Conservation (phyloP, 1,140 invertebrate genomes). For the Cyclina sinensis region DNA sequence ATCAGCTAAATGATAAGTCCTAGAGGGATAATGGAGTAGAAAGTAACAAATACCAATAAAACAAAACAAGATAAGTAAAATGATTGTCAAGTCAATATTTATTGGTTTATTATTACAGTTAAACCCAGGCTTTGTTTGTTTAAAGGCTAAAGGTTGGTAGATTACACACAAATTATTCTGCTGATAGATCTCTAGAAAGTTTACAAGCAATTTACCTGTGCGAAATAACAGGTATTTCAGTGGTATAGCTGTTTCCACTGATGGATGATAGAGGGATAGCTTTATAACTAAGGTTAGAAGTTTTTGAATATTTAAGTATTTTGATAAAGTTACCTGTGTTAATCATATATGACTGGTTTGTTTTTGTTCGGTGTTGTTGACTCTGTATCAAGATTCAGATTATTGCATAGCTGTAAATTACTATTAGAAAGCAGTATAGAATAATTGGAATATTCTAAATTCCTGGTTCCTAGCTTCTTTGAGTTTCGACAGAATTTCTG, state of each 20-base stretch:
- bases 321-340: too few relatives aligned
- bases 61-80: constrained; percentile 21
- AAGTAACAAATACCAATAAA: constrained; percentile 17
- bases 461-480: too few relatives aligned
- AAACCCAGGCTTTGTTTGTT: background rate
- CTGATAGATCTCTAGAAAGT: constrained; percentile 32
- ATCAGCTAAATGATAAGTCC: too few relatives aligned
- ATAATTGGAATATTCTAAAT: too few relatives aligned
- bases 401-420: too few relatives aligned
- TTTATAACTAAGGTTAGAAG: constrained; percentile 7
- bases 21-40: too few relatives aligned
- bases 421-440: too few relatives aligned
- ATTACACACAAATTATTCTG: constrained; percentile 32
- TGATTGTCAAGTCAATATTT: constrained; percentile 27
- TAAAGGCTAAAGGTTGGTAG: constrained; percentile 21
- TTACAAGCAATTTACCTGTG: constrained; percentile 23
- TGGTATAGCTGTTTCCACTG: background rate
- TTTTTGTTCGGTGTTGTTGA: too few relatives aligned
- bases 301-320: constrained; percentile 13
- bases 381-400: too few relatives aligned
- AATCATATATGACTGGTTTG: too few relatives aligned
- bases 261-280: background rate
- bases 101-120: constrained; percentile 20
- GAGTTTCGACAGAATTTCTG: too few relatives aligned
- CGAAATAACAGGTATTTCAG: constrained; percentile 12